Percentiles rank a stretch among this genome's conserved stretches.
These are phyloP conservation scores for Bradypus variegatus DNA, from an alignment of 2,797 vertebrate species.

Conservation along the genomic window DNA sequence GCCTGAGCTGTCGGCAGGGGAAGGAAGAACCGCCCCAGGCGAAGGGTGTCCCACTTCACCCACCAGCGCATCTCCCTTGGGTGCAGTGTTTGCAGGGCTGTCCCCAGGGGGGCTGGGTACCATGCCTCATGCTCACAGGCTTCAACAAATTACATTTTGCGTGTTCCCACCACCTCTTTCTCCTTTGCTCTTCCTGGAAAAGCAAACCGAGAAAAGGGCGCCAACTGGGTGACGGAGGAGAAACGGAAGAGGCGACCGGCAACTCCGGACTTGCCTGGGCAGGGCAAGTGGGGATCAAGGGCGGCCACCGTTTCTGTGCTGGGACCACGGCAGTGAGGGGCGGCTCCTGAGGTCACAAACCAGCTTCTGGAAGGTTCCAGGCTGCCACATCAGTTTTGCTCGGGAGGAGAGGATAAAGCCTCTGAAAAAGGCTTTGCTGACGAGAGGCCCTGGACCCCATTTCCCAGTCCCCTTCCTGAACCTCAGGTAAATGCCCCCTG, in stretches of 20 bases:
- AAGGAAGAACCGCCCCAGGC: not conserved
- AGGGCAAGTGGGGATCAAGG: accelerated
- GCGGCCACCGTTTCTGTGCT: accelerated
- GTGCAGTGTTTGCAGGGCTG: not conserved
- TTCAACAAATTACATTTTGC: not conserved
- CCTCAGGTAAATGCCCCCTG: not conserved
- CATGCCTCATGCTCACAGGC: not conserved
- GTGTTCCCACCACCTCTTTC: not conserved
- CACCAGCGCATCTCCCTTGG: not conserved
- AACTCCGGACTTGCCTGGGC: not conserved
- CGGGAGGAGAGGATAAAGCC: not conserved
- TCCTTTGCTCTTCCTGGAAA: not conserved
- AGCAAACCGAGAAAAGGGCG: not conserved
- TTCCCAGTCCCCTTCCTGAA: not conserved
- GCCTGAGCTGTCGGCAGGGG: not conserved
- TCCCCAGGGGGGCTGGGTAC: not conserved
- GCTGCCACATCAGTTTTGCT: not conserved
- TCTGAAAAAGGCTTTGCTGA: not conserved
- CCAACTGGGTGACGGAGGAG: not conserved
- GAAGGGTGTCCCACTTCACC: not conserved
- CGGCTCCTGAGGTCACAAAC: not conserved
- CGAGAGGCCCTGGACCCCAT: not conserved
- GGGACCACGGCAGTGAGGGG: not conserved
- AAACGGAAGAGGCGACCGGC: not conserved
- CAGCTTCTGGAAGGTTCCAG: not conserved